Percentiles rank a stretch among this genome's conserved stretches.
Evolutionary conservation across 2,113 vertebrate species (phyloP).

Genomic region (Anhinga anhinga): DNA sequence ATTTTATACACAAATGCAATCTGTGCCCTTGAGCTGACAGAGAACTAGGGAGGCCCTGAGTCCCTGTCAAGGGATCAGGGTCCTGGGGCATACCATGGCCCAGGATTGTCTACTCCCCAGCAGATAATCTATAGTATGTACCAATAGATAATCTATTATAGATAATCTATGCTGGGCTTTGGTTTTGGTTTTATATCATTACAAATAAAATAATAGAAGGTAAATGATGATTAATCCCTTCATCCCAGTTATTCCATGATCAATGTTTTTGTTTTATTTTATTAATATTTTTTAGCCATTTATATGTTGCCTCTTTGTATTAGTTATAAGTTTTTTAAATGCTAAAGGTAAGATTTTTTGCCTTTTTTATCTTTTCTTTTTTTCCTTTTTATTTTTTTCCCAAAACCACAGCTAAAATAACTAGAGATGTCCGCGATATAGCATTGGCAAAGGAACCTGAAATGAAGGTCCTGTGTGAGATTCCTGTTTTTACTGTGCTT

Average conservation of each 20-base stretch:
- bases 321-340: not conserved
- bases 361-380: rapidly evolving
- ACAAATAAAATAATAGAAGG: not conserved
- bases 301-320: not conserved
- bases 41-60: not conserved
- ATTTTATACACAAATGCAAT: not conserved
- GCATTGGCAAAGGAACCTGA: not conserved
- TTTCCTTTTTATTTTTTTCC: rapidly evolving
- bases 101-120: not conserved
- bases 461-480: not conserved
- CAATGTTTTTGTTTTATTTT: not conserved
- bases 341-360: rapidly evolving
- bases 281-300: not conserved
- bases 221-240: not conserved
- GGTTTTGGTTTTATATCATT: not conserved
- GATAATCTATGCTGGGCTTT: not conserved
- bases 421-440: not conserved
- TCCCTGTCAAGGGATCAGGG: not conserved
- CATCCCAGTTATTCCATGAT: not conserved
- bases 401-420: not conserved
- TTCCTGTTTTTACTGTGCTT: not conserved
- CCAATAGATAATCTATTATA: not conserved
- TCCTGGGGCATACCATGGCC: not conserved
- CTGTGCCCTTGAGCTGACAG: not conserved
- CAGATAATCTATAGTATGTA: not conserved